Percentiles rank a stretch among this genome's conserved stretches.
Evolutionary conservation across 2,113 vertebrate genomes (phyloP).

Genomic region (Ictalurus punctatus): DNA sequence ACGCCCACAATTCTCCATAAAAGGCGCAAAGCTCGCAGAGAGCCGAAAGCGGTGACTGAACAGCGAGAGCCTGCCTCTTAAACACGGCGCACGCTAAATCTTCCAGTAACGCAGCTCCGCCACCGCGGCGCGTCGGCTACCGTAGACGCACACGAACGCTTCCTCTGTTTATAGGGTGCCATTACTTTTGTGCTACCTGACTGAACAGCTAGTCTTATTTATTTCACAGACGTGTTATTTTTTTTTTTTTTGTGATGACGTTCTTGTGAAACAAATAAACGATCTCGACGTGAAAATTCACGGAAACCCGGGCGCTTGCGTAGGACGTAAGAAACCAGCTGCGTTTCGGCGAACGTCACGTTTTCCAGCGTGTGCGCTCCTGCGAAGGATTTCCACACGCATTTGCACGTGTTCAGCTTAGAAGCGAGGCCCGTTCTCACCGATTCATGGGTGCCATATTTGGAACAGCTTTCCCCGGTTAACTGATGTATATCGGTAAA

Average conservation of each 20-base stretch:
- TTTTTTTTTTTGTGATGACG: neutral
- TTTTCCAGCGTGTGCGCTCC: neutral
- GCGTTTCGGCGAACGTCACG: neutral
- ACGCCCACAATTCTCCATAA: neutral
- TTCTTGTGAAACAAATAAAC: neutral
- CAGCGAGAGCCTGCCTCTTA: neutral
- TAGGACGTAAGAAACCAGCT: too few relatives aligned
- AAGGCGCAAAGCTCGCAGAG: neutral
- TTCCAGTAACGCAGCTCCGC: neutral
- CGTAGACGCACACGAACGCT: neutral
- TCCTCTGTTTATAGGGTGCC: neutral
- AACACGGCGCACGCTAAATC: neutral
- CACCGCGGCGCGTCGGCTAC: neutral
- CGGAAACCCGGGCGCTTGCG: too few relatives aligned
- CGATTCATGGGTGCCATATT: neutral
- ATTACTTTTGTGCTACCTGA: neutral
- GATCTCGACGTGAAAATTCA: neutral
- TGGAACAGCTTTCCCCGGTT: neutral
- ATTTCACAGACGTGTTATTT: neutral
- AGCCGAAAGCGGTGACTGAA: neutral
- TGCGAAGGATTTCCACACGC: neutral
- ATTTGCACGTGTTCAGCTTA: neutral
- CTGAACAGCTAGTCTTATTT: neutral
- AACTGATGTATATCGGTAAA: neutral
- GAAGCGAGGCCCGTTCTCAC: neutral